A percentile compares a stretch with the other conserved stretches of the same genome.
Conservation (phyloP, 2,888 invertebrate genomes). For the Coelinius sp. region DNA sequence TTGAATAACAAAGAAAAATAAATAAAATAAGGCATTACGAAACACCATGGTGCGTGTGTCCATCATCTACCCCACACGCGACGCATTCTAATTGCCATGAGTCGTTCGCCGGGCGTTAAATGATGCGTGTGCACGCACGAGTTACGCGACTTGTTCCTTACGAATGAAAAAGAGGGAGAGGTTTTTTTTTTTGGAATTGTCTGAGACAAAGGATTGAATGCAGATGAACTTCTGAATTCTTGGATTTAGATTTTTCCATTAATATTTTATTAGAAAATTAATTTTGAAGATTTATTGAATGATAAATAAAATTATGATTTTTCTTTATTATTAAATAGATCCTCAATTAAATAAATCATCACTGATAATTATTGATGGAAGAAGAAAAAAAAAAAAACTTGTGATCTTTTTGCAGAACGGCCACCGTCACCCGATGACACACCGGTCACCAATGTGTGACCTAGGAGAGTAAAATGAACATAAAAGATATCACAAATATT, state of each 20-base stretch:
- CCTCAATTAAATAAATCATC: too few relatives aligned
- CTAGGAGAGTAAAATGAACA: not conserved
- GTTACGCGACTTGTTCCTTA: conserved; percentile 45
- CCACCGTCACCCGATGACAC: not conserved
- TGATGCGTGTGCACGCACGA: conserved; percentile 52
- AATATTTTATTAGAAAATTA: too few relatives aligned
- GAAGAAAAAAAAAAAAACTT: too few relatives aligned
- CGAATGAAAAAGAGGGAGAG: conserved; percentile 1
- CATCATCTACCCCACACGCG: conserved; percentile 48
- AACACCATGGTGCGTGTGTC: conserved; percentile 17
- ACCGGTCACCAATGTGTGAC: not conserved
- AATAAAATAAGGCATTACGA: not conserved
- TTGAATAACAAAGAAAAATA: not conserved
- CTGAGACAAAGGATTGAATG: conserved; percentile 1
- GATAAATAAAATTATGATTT: too few relatives aligned
- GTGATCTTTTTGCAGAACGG: not conserved
- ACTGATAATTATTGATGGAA: too few relatives aligned
- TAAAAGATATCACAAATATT: not conserved
- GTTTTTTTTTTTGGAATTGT: not conserved
- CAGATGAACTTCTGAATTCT: not conserved
- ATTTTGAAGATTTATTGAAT: too few relatives aligned
- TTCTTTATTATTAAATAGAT: too few relatives aligned
- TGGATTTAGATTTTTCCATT: too few relatives aligned
- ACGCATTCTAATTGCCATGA: conserved; percentile 55
- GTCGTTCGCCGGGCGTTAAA: conserved; percentile 51